These are phyloP conservation scores for Coleophora flavipennella DNA, from an alignment of 2,888 invertebrate species.

Conservation along the genomic window DNA sequence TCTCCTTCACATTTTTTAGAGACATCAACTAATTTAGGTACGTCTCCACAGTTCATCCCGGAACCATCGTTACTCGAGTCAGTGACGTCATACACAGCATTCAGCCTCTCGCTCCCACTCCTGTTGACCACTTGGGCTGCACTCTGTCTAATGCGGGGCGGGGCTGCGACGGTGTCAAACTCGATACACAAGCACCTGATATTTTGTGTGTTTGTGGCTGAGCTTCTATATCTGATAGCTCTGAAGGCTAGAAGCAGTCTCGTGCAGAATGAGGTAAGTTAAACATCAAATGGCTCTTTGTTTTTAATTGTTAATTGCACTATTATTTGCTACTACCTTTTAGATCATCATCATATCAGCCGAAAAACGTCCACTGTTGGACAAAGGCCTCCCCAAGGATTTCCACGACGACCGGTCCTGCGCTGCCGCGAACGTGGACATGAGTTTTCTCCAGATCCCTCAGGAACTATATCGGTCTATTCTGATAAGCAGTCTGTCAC, in stretches of 20 bases:
- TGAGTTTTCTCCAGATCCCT: no score
- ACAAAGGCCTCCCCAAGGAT: no score
- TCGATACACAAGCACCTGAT: slow-evolving; percentile 95
- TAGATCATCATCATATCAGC: no score
- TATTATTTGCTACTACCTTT: no score
- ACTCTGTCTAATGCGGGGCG: slow-evolving; percentile 86
- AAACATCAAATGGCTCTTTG: no score
- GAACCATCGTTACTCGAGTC: slow-evolving; percentile 90
- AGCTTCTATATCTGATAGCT: slow-evolving; percentile 88
- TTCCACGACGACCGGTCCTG: no score
- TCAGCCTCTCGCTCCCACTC: slow-evolving; percentile 86
- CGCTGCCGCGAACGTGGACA: no score
- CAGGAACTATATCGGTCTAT: no score
- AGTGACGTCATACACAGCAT: slow-evolving; percentile 91
- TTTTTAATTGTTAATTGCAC: no score
- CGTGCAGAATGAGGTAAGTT: slow-evolving; percentile 82
- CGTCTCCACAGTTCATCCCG: slow-evolving; percentile 78
- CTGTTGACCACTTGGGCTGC: slow-evolving; percentile 85
- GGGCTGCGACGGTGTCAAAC: slow-evolving; percentile 89
- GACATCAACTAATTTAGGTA: not conserved
- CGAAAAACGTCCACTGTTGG: no score
- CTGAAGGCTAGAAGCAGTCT: slow-evolving; percentile 86
- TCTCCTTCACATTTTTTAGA: no score
- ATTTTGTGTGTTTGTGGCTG: slow-evolving; percentile 89
- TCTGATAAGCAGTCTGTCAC: no score